Evolutionary conservation across 2,113 vertebrate species (phyloP).

Genomic region (Podocnemis expansa): DNA sequence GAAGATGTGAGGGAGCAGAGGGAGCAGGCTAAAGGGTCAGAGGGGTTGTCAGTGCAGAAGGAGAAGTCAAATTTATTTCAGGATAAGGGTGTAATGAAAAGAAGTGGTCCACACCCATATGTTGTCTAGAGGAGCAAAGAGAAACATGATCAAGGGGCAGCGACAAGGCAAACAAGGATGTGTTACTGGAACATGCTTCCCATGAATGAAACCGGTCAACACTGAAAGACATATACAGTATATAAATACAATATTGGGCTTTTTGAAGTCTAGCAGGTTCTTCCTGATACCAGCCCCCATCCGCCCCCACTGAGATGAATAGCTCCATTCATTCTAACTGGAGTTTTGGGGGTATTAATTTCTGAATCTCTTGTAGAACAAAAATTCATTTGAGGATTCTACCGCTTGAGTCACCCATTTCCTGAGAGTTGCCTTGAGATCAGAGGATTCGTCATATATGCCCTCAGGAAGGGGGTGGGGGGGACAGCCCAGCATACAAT

Average conservation of each 20-base stretch:
- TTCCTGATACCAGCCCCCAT: slow-evolving; percentile 28
- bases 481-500: slow-evolving; percentile 30
- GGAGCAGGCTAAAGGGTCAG: neutral
- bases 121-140: neutral
- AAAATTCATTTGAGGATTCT: slow-evolving; percentile 68
- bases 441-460: slow-evolving; percentile 17
- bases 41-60: neutral
- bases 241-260: neutral
- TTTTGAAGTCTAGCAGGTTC: slow-evolving; percentile 34
- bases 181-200: neutral
- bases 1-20: neutral
- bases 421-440: slow-evolving; percentile 71
- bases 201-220: neutral
- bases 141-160: accelerated
- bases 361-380: slow-evolving; percentile 69
- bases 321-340: slow-evolving; percentile 67
- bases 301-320: slow-evolving; percentile 67
- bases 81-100: neutral
- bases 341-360: slow-evolving; percentile 62
- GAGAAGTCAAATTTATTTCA: neutral
- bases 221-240: neutral
- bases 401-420: slow-evolving; percentile 57
- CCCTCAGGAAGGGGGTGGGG: slow-evolving; percentile 71
- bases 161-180: neutral
- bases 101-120: neutral